Evolutionary conservation across 2,888 invertebrate genomes (phyloP).

Genomic region (Philereme vetulata): DNA sequence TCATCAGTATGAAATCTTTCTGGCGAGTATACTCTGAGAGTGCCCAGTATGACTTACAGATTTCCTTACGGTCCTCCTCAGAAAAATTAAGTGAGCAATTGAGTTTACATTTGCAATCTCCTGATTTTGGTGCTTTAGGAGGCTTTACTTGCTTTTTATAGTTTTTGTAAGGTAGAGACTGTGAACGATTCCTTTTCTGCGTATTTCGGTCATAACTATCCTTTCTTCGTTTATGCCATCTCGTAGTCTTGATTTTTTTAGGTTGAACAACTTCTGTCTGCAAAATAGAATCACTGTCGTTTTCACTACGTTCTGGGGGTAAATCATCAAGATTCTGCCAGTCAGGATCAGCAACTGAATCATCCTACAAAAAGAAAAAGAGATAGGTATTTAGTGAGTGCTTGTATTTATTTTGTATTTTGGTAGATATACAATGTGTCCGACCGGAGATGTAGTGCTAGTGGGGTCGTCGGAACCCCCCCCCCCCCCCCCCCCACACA

Average conservation of each 20-base stretch:
- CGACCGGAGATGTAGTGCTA: neutral
- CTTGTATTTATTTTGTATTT: neutral
- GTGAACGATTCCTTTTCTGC: neutral
- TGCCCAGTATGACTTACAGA: constrained; percentile 8
- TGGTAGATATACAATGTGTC: neutral
- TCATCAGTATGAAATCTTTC: constrained; percentile 5
- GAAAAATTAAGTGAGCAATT: constrained; percentile 4
- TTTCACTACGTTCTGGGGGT: neutral
- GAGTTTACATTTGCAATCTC: constrained; percentile 2
- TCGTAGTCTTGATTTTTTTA: constrained; percentile 1
- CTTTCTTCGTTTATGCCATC: constrained; percentile 1
- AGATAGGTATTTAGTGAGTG: neutral
- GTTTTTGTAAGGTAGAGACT: constrained; percentile 8
- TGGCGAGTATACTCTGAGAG: constrained; percentile 3
- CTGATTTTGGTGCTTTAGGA: constrained; percentile 6
- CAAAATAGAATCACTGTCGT: neutral
- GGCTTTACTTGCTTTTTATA: constrained; percentile 2
- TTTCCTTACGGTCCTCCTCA: neutral
- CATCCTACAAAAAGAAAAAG: neutral
- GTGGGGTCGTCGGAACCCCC: no score
- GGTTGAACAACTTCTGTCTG: neutral
- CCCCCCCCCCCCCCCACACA: no score
- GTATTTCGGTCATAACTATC: constrained; percentile 3
- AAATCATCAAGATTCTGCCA: neutral
- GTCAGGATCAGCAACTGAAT: neutral